Evolutionary conservation across 2,888 invertebrate species (phyloP).

Genomic region (Drosophila kokeensis): DNA sequence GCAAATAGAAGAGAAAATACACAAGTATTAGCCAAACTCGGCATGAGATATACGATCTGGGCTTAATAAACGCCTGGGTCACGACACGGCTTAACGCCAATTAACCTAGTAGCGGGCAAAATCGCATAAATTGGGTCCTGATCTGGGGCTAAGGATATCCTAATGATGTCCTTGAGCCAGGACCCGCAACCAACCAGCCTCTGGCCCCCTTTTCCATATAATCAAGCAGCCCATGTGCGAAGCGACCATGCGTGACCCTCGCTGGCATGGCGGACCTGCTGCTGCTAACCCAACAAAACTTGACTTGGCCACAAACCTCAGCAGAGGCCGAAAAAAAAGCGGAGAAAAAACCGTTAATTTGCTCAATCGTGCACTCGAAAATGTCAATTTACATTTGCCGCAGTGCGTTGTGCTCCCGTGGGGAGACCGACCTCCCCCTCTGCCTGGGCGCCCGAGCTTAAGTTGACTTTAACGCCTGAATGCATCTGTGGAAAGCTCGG

Average conservation of each 20-base stretch:
- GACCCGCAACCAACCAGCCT: background rate
- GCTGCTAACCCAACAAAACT: conserved; percentile 74
- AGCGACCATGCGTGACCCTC: conserved; percentile 60
- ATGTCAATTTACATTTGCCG: conserved; percentile 80
- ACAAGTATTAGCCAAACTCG: conserved; percentile 15
- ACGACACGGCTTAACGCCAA: conserved; percentile 29
- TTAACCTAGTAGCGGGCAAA: conserved; percentile 31
- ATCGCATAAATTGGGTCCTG: conserved; percentile 57
- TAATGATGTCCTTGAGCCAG: conserved; percentile 63
- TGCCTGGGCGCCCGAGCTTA: conserved; percentile 48
- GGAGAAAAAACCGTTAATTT: conserved; percentile 61
- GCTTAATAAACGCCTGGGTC: conserved; percentile 28
- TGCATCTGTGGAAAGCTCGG: conserved; percentile 59
- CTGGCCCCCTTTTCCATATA: conserved; percentile 66
- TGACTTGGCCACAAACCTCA: conserved; percentile 65
- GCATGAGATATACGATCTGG: conserved; percentile 1
- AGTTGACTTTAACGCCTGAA: conserved; percentile 78
- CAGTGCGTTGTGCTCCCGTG: conserved; percentile 29
- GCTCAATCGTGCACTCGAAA: conserved; percentile 80
- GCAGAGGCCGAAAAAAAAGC: conserved; percentile 11
- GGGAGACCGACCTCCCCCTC: background rate
- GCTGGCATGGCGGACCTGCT: conserved; percentile 20
- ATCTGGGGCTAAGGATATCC: conserved; percentile 50
- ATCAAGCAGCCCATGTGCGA: conserved; percentile 63
- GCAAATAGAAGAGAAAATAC: conserved; percentile 18